These are phyloP conservation scores for Saccopteryx leptura DNA, from an alignment of 2,113 vertebrate genomes.

Conservation along the genomic window DNA sequence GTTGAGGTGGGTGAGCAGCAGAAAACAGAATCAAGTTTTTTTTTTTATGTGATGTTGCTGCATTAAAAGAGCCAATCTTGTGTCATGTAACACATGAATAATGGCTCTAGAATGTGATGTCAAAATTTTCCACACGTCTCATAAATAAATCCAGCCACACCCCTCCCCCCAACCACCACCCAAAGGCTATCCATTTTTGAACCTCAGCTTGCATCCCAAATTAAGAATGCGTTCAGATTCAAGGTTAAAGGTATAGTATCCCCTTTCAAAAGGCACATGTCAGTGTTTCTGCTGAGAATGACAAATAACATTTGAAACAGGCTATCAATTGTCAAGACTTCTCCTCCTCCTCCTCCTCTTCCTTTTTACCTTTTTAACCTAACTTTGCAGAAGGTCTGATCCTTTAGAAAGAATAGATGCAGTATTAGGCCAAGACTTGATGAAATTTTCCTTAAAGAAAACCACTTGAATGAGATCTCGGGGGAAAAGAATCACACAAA, in stretches of 20 bases:
- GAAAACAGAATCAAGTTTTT: slow-evolving; percentile 85
- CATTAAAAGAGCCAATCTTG: slow-evolving; percentile 89
- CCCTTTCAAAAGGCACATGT: slow-evolving; percentile 89
- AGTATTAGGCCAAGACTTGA: background rate
- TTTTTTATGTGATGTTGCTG: slow-evolving; percentile 87
- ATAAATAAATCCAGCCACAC: slow-evolving; percentile 89
- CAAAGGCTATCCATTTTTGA: slow-evolving; percentile 87
- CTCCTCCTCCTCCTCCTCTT: slow-evolving; percentile 1
- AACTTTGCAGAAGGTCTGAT: slow-evolving; percentile 59
- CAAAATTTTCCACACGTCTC: slow-evolving; percentile 88
- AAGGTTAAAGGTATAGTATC: slow-evolving; percentile 91
- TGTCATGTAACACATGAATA: slow-evolving; percentile 90
- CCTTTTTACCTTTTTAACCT: background rate
- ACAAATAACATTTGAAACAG: slow-evolving; percentile 87
- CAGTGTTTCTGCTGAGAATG: slow-evolving; percentile 87
- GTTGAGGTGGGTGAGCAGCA: background rate
- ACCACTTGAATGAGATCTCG: background rate
- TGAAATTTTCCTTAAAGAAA: slow-evolving; percentile 32
- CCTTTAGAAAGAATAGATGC: slow-evolving; percentile 44
- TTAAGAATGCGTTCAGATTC: slow-evolving; percentile 86
- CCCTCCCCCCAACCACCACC: slow-evolving; percentile 82
- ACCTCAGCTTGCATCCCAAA: slow-evolving; percentile 86
- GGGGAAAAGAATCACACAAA: background rate
- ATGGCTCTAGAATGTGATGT: slow-evolving; percentile 89
- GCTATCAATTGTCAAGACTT: slow-evolving; percentile 84